Evolutionary conservation across 1,140 invertebrate genomes (phyloP).

Genomic region (Penaeus vannamei): DNA sequence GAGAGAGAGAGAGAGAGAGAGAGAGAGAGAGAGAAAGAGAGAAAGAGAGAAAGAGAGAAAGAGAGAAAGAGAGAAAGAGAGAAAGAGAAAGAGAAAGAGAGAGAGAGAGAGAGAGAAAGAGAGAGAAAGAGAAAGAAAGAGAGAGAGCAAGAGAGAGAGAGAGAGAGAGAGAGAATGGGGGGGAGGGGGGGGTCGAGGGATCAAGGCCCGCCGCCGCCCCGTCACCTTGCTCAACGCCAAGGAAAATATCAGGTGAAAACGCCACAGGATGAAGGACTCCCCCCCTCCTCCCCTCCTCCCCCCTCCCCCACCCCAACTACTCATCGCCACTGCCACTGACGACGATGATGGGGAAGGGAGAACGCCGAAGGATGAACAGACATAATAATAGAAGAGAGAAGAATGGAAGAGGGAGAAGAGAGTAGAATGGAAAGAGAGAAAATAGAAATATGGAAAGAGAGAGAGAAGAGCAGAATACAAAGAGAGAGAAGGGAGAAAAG

Average conservation of each 20-base stretch:
- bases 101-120: background rate
- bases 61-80: background rate
- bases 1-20: background rate
- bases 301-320: too few relatives aligned
- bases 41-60: background rate
- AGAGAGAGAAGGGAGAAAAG: background rate
- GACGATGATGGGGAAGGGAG: background rate
- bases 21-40: constrained; percentile 22
- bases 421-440: background rate
- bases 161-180: background rate
- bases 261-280: too few relatives aligned
- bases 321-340: too few relatives aligned
- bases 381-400: too few relatives aligned
- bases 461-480: background rate
- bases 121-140: background rate
- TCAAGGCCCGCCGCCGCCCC: background rate
- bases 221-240: too few relatives aligned
- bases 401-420: background rate
- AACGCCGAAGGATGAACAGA: background rate
- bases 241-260: too few relatives aligned
- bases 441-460: background rate
- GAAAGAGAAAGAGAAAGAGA: background rate
- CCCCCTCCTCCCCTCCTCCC: too few relatives aligned
- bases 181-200: background rate
- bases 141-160: background rate